Conservation (phyloP, 1,140 invertebrate genomes). For the Epicauta chinensis region DNA sequence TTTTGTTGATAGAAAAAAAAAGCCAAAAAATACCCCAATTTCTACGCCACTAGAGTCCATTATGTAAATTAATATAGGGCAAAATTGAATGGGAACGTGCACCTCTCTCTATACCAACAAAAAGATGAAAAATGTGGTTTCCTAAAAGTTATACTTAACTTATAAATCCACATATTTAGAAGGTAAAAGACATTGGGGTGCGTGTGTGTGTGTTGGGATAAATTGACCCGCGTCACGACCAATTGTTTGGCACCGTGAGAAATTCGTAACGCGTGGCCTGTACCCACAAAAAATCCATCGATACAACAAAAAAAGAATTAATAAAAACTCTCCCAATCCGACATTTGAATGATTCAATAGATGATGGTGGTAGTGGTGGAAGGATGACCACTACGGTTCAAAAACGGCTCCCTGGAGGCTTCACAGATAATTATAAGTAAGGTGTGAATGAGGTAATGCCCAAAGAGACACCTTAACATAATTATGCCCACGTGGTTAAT, state of each 20-base stretch:
- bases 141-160: constrained; percentile 10
- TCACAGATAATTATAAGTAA: constrained; percentile 18
- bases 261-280: not conserved
- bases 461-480: constrained; percentile 13
- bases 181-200: constrained; percentile 7
- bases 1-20: constrained; percentile 2
- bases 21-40: not conserved
- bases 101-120: constrained; percentile 5
- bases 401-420: constrained; percentile 8
- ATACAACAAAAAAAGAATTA: too few relatives aligned
- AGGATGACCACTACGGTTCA: constrained; percentile 8
- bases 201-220: constrained; percentile 1
- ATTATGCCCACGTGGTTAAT: constrained; percentile 16
- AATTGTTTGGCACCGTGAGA: constrained; percentile 1
- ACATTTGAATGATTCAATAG: constrained; percentile 1
- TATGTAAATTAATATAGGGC: constrained; percentile 16
- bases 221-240: constrained; percentile 6
- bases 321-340: too few relatives aligned
- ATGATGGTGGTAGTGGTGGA: too few relatives aligned
- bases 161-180: constrained; percentile 9
- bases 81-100: constrained; percentile 12
- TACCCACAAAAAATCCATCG: too few relatives aligned
- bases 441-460: constrained; percentile 17
- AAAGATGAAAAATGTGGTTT: constrained; percentile 8
- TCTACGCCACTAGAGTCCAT: constrained; percentile 4